phyloP scores from a whole-genome alignment of 2,888 invertebrate species.

The Drosophila affinis region DNA sequence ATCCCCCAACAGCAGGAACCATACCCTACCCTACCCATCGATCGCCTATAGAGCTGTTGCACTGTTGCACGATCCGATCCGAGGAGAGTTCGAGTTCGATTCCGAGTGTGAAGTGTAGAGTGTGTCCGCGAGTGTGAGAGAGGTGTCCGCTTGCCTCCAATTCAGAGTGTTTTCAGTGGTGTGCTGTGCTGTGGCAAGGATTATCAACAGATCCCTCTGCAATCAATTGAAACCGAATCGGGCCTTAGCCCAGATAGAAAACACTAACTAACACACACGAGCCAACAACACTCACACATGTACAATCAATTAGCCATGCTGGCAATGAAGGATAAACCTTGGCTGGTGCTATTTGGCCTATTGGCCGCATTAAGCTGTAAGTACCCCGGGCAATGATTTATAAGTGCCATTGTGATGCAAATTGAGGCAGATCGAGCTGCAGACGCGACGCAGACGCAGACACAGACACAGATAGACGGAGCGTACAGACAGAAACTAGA shows the following conservation, averaged over 20 bases:
- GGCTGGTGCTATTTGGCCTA: constrained; percentile 69
- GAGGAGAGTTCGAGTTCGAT: constrained; percentile 4
- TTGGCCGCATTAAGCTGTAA: constrained; percentile 78
- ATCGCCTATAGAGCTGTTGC: not conserved
- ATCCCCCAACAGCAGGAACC: constrained; percentile 21
- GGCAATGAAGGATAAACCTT: constrained; percentile 67
- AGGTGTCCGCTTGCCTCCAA: not conserved
- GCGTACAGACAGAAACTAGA: constrained; percentile 49
- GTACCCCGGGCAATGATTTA: constrained; percentile 70
- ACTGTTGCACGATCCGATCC: not conserved
- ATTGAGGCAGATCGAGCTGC: constrained; percentile 40
- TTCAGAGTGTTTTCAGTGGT: constrained; percentile 4
- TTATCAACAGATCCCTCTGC: too few relatives aligned
- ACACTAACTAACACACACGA: constrained; percentile 1
- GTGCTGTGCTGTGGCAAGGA: constrained; percentile 8
- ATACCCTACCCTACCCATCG: not conserved
- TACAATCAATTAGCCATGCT: constrained; percentile 52
- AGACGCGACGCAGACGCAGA: constrained; percentile 25
- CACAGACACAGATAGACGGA: not conserved
- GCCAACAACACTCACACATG: not conserved
- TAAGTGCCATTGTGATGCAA: constrained; percentile 71
- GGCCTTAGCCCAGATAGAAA: not conserved
- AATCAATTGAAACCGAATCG: too few relatives aligned
- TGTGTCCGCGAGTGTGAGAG: constrained; percentile 21
- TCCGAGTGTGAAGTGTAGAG: not conserved